Evolutionary conservation across 2,888 invertebrate genomes (phyloP).

Genomic region (Escarpia spicata): DNA sequence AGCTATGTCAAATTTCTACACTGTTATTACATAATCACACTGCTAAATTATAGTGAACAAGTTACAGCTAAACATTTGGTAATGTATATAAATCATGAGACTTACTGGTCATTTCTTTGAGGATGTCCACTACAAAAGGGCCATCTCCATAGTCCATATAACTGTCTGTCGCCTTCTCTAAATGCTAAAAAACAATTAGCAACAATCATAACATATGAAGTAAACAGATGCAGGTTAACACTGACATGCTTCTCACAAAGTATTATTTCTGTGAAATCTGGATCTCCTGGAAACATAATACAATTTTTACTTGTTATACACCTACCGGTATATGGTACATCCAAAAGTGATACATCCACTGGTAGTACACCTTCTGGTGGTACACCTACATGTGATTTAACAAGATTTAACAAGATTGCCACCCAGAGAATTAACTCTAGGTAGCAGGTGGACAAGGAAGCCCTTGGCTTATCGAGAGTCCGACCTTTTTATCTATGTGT

Average conservation of each 20-base stretch:
- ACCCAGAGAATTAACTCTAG: no score
- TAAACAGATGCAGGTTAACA: background rate
- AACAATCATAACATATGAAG: background rate
- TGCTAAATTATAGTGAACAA: background rate
- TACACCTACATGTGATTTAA: no score
- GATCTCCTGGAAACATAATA: background rate
- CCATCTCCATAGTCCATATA: conserved; percentile 58
- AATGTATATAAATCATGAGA: conserved; percentile 17
- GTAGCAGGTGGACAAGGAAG: no score
- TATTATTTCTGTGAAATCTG: background rate
- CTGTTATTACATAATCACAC: background rate
- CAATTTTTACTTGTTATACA: no score
- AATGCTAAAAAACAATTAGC: conserved; percentile 45
- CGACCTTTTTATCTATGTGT: no score
- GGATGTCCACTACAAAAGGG: conserved; percentile 57
- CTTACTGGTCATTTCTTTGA: conserved; percentile 64
- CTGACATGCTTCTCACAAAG: background rate
- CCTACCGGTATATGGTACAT: no score
- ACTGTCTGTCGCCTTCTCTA: conserved; percentile 56
- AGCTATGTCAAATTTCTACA: no score
- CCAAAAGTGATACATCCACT: background rate
- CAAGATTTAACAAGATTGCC: no score
- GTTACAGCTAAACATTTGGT: background rate
- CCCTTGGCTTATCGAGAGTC: no score
- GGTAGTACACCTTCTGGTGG: no score